A percentile compares a stretch with the other conserved stretches of the same genome.
These are phyloP conservation scores for Tamandua tetradactyla DNA, from an alignment of 2,797 vertebrate genomes.

Conservation along the genomic window DNA sequence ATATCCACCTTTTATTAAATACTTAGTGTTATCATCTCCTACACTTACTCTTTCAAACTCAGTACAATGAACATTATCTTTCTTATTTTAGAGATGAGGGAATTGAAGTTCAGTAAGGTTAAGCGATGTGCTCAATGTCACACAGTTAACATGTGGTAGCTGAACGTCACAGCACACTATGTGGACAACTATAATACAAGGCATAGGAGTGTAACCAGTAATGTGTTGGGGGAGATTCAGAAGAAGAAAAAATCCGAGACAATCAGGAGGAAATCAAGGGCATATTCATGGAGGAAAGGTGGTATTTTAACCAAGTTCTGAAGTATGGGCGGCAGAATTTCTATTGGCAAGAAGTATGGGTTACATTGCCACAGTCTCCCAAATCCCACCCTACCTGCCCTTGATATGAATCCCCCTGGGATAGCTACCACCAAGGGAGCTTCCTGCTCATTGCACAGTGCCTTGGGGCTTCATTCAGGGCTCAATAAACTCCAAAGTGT, in stretches of 20 bases:
- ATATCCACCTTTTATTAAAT: background rate
- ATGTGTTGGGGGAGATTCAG: too few species aligned
- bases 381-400: background rate
- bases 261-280: background rate
- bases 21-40: background rate
- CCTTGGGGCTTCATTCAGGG: background rate
- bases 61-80: background rate
- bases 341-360: background rate
- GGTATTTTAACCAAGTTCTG: background rate
- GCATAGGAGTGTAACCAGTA: background rate
- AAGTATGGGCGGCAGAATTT: background rate
- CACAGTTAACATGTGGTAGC: background rate
- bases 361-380: background rate
- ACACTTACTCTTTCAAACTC: background rate
- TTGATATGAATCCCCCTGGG: background rate
- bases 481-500: rapidly evolving
- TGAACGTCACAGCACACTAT: too few species aligned
- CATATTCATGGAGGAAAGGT: background rate
- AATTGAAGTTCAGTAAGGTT: background rate
- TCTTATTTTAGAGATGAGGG: background rate
- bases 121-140: background rate
- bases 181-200: background rate
- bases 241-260: background rate
- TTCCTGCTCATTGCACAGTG: background rate
- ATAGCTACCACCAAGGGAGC: too few species aligned